A percentile compares a stretch with the other conserved stretches of the same genome.
These are phyloP conservation scores for Darevskia nairensis DNA, from an alignment of 2,797 vertebrate genomes.

Conservation along the genomic window DNA sequence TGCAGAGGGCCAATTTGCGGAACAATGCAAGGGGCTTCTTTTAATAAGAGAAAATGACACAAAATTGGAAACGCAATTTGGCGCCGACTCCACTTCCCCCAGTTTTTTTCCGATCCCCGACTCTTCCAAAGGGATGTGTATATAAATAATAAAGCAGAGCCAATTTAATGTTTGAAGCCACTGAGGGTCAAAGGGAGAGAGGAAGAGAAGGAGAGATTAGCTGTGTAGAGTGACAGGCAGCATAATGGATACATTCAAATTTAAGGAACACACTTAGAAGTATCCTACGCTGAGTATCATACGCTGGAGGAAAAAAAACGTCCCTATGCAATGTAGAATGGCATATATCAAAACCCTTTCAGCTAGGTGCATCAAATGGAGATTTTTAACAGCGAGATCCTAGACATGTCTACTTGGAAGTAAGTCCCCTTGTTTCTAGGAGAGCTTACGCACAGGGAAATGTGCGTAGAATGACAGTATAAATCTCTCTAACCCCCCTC, in stretches of 20 bases:
- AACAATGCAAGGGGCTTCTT: conserved; percentile 15
- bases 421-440: too few species aligned
- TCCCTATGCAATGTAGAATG: background rate
- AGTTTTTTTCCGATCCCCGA: conserved; percentile 11
- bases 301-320: background rate
- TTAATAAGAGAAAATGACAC: conserved; percentile 45
- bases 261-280: conserved; percentile 42
- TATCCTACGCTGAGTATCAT: background rate
- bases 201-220: conserved; percentile 46
- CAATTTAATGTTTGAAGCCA: conserved; percentile 66
- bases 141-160: conserved; percentile 73
- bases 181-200: conserved; percentile 64
- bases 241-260: conserved; percentile 57
- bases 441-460: too few species aligned
- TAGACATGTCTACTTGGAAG: too few species aligned
- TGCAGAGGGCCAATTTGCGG: conserved; percentile 28
- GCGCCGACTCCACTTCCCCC: conserved; percentile 5
- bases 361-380: background rate
- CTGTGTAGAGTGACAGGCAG: conserved; percentile 63
- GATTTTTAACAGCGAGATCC: background rate
- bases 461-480: too few species aligned
- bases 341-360: background rate
- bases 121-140: conserved; percentile 46
- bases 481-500: too few species aligned
- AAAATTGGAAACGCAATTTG: conserved; percentile 36